Conservation (phyloP, 2,113 vertebrate species). For the Conger conger region DNA sequence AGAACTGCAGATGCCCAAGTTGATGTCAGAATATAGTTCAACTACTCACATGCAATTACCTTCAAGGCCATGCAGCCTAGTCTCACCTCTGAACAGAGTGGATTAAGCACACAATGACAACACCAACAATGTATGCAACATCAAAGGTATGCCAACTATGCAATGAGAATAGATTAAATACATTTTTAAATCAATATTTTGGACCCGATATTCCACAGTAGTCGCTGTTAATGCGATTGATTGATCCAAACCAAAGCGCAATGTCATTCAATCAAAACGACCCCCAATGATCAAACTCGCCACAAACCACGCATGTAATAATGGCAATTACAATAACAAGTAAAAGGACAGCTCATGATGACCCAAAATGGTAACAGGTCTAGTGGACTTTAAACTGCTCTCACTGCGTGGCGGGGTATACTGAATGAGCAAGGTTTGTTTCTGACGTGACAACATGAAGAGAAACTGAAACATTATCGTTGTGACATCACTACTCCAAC, state of each 20-base stretch:
- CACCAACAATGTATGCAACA: not conserved
- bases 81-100: not conserved
- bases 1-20: not conserved
- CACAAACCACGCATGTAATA: not conserved
- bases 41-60: not conserved
- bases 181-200: too few relatives aligned
- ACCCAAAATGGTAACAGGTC: not conserved
- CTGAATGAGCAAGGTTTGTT: not conserved
- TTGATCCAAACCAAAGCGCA: not conserved
- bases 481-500: constrained; percentile 38
- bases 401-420: not conserved
- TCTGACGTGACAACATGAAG: not conserved
- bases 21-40: not conserved
- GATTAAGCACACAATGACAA: not conserved
- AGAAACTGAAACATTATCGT: constrained; percentile 47
- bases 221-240: not conserved
- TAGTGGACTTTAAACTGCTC: not conserved
- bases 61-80: not conserved
- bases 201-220: too few relatives aligned
- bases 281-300: not conserved
- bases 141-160: too few relatives aligned
- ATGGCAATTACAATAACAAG: not conserved
- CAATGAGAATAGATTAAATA: too few relatives aligned
- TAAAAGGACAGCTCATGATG: not conserved
- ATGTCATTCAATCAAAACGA: not conserved